phyloP scores from a whole-genome alignment of 2,113 vertebrate species.

The Periophthalmus modestus region DNA sequence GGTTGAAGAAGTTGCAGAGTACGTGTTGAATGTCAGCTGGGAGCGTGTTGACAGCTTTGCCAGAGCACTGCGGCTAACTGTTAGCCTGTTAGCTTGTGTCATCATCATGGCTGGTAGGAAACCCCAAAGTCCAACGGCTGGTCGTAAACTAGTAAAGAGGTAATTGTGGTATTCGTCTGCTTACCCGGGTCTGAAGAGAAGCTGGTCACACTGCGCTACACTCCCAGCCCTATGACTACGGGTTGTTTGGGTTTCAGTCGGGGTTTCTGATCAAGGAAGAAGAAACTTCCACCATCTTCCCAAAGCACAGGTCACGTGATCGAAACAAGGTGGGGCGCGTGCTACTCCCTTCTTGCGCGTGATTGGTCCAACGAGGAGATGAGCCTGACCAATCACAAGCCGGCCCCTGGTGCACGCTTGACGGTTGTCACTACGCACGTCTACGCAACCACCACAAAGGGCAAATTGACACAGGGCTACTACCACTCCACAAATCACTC shows the following conservation, averaged over 20 bases:
- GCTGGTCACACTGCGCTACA: neutral
- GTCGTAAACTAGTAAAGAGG: neutral
- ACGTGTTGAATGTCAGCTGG: constrained; percentile 57
- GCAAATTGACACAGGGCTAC: neutral
- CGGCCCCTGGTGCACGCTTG: neutral
- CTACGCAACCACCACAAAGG: no score
- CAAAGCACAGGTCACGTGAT: constrained; percentile 67
- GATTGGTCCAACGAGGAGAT: constrained; percentile 43
- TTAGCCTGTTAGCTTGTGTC: constrained; percentile 56
- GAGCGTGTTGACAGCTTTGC: constrained; percentile 31
- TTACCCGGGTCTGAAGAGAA: constrained; percentile 49
- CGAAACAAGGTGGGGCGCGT: constrained; percentile 68
- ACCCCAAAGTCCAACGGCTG: constrained; percentile 44
- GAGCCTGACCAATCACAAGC: constrained; percentile 25
- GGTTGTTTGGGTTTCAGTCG: constrained; percentile 52
- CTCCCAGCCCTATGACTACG: constrained; percentile 15
- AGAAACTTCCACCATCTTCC: constrained; percentile 78
- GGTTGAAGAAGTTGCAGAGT: constrained; percentile 6
- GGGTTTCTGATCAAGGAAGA: constrained; percentile 61
- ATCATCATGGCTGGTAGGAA: constrained; percentile 56
- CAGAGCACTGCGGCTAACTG: constrained; percentile 43
- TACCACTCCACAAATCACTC: neutral
- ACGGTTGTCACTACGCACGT: no score
- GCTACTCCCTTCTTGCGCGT: constrained; percentile 1
- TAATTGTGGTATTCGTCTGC: neutral